Base-by-base conservation (phyloP, 2,797 vertebrate species). In the Aeoliscus strigatus region DNA sequence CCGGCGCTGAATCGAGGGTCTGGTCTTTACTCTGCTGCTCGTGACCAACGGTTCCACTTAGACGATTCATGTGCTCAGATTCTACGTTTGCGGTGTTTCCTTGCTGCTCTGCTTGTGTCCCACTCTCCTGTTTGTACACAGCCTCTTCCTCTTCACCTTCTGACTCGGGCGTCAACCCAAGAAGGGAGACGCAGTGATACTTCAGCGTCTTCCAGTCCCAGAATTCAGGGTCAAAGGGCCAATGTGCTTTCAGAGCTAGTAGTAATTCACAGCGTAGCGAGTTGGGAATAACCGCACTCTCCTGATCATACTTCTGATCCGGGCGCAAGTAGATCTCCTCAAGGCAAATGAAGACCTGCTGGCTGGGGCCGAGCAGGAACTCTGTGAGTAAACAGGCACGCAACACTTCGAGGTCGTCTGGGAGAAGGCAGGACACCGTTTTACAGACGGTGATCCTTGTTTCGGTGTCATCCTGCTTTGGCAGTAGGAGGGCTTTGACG, bases 131-230 rank as follows among this genome's bases (percentile, higher is more conserved):
- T 57, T 83, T 83, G 77, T 60, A 81, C 11, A 29, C 39, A 2
- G 18, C 58, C 30, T 76, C 8, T 88, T 89, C 15, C 4, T 46
- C 32, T 38, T 88, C 89, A 30, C 84, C 90, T 25, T 89, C 86
- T 11, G 91, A 89, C 36, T 95, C 92, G 4, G 91, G 90, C 36
- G 61, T 90, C 71, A 92, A 83, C 29, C 96, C 96, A 10, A 98
- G 74, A 1, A 96, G 86, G 35, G 90, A 89, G 43, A 87, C 73
- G 66, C 96, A 98, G 45, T 96, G 93, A 40, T 89, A 78, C 64
- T 94, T 99, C 8, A 99, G 87, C 43, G 93, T 96, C 79, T 97
- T 98, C 96, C 96, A 99, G 85, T 98, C 96, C 96, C 96, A 99
- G 77, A 98, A 98, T 68, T 99, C 96, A 0, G 96, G 96, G 82